phyloP scores from a whole-genome alignment of 2,888 invertebrate genomes.

The Aplocera efformata region DNA sequence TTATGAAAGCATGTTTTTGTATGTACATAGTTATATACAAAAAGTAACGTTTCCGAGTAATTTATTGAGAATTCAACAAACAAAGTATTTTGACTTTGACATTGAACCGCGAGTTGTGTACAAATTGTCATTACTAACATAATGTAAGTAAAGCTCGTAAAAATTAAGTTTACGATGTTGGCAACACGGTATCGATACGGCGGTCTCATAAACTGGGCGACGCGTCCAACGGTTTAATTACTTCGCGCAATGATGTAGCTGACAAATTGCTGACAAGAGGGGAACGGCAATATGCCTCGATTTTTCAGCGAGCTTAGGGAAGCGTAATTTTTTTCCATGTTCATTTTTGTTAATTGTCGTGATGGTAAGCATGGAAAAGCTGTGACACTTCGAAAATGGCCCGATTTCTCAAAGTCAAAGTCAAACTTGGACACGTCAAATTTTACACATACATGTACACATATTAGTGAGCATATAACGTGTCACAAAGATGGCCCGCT shows the following conservation, averaged over 20 bases:
- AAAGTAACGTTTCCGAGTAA: too few species aligned
- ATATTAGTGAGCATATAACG: too few species aligned
- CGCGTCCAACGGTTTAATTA: constrained; percentile 47
- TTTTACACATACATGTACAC: too few species aligned
- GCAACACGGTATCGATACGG: constrained; percentile 16
- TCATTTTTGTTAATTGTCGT: neutral
- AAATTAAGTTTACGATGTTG: constrained; percentile 32
- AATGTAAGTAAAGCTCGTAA: constrained; percentile 18
- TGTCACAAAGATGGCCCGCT: too few species aligned
- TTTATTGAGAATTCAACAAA: too few species aligned
- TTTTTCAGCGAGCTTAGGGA: constrained; percentile 13
- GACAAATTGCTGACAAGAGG: constrained; percentile 52
- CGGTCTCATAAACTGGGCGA: constrained; percentile 14
- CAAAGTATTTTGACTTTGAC: too few species aligned
- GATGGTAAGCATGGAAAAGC: too few species aligned
- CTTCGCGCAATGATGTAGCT: constrained; percentile 48
- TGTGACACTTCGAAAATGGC: too few species aligned
- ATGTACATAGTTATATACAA: too few species aligned
- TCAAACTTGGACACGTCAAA: too few species aligned
- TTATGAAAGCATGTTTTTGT: too few species aligned
- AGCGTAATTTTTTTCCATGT: constrained; percentile 6
- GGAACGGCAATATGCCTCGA: constrained; percentile 18
- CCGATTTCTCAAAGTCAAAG: too few species aligned
- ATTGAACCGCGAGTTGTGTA: constrained; percentile 6
- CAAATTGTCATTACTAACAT: constrained; percentile 16